These are phyloP conservation scores for Eucera pruinosa DNA, from an alignment of 2,888 invertebrate species.

Conservation along the genomic window DNA sequence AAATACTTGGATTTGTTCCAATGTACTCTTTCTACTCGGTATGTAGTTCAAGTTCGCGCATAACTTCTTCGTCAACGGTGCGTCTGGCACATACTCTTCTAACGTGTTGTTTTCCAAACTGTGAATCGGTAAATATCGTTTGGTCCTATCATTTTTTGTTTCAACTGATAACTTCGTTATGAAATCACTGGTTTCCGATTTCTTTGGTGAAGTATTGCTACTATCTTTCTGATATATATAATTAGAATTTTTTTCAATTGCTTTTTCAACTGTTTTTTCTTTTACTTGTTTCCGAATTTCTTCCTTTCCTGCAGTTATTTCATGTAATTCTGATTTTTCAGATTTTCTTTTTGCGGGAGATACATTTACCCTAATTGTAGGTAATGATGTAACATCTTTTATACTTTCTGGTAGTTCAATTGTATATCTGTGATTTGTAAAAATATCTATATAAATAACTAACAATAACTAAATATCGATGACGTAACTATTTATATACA, in stretches of 20 bases:
- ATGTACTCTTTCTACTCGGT: constrained; percentile 75
- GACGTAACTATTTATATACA: background rate
- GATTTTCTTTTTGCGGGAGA: constrained; percentile 67
- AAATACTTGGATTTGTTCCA: constrained; percentile 65
- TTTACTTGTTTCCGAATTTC: background rate
- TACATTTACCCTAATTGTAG: constrained; percentile 75
- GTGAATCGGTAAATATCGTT: constrained; percentile 43
- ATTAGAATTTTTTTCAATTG: background rate
- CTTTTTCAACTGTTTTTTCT: background rate
- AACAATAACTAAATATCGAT: background rate
- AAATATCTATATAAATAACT: constrained; percentile 19
- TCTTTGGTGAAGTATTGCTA: constrained; percentile 14
- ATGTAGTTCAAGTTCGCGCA: constrained; percentile 71
- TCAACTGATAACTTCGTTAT: constrained; percentile 1
- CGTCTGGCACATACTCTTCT: constrained; percentile 76
- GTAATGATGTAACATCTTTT: constrained; percentile 65
- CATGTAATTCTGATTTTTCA: constrained; percentile 7
- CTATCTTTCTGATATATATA: constrained; percentile 4
- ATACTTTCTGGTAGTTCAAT: constrained; percentile 70
- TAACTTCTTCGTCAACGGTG: constrained; percentile 57
- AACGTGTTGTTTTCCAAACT: constrained; percentile 42
- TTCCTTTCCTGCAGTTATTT: constrained; percentile 18
- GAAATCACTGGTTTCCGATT: constrained; percentile 12
- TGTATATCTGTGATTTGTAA: constrained; percentile 68
- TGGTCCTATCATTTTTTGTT: constrained; percentile 37